phyloP scores from a whole-genome alignment of 2,113 vertebrate genomes.

The Rhynchomys soricoides region DNA sequence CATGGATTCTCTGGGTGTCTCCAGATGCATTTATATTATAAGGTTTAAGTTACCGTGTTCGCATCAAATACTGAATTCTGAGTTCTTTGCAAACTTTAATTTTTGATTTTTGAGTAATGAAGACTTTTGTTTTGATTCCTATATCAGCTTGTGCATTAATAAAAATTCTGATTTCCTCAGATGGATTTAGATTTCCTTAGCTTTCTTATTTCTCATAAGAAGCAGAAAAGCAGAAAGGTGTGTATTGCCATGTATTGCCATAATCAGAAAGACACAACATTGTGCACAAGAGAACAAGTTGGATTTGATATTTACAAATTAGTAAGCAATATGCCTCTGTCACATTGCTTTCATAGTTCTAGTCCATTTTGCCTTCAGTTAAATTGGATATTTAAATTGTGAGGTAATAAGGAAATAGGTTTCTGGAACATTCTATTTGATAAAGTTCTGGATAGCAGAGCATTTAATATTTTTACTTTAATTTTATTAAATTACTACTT shows the following conservation, averaged over 20 bases:
- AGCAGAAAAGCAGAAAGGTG: background rate
- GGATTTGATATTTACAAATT: background rate
- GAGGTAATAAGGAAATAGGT: background rate
- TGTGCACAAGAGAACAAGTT: background rate
- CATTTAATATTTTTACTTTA: constrained; percentile 46
- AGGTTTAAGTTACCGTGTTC: background rate
- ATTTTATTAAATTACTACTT: background rate
- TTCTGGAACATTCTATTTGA: constrained; percentile 6
- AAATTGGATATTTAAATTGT: background rate
- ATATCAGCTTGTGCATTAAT: background rate
- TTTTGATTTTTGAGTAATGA: background rate
- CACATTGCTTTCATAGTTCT: background rate
- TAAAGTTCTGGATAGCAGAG: constrained; percentile 4
- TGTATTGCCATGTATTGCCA: background rate
- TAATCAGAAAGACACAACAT: constrained; percentile 22
- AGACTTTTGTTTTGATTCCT: background rate
- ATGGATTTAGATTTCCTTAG: background rate
- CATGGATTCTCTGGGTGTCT: background rate
- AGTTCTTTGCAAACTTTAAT: background rate
- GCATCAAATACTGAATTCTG: background rate
- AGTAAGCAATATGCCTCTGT: background rate
- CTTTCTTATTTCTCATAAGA: constrained; percentile 37
- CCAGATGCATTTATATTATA: background rate
- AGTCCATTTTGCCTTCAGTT: background rate
- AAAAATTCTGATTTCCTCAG: background rate